Evolutionary conservation across 2,113 vertebrate species (phyloP).

Genomic region (Lasiurus cinereus): DNA sequence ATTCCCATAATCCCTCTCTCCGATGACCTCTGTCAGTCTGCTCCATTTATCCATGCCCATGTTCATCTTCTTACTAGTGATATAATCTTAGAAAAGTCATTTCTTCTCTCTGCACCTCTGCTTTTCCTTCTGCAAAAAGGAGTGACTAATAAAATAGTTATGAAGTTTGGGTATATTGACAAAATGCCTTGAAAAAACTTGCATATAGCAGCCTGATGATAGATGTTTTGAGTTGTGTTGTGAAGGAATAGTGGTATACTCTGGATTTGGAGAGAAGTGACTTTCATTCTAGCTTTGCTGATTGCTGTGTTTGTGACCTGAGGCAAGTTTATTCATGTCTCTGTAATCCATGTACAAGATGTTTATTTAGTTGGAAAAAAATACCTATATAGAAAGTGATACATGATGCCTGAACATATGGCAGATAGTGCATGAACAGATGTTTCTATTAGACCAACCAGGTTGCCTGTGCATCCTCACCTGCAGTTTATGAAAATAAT

Average conservation of each 20-base stretch:
- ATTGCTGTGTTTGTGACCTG: background rate
- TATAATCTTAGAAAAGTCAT: background rate
- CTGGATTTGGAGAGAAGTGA: background rate
- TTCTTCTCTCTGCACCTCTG: background rate
- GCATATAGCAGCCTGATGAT: background rate
- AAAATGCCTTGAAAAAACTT: background rate
- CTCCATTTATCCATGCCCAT: too few relatives aligned
- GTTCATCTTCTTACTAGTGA: background rate
- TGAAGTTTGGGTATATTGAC: background rate
- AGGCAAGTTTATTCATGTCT: background rate
- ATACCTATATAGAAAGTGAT: background rate
- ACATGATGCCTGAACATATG: background rate
- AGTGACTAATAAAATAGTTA: background rate
- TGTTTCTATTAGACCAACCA: background rate
- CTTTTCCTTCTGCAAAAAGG: background rate
- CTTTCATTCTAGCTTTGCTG: background rate
- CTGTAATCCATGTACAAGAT: background rate
- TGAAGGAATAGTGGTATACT: background rate
- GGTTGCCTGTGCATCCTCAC: background rate
- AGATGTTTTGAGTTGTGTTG: background rate
- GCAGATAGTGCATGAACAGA: background rate
- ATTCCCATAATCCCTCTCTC: too few relatives aligned
- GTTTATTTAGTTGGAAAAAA: background rate
- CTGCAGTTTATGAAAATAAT: background rate
- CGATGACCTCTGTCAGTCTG: too few relatives aligned